Evolutionary conservation across 2,113 vertebrate genomes (phyloP).

Genomic region (Aramus guarauna): DNA sequence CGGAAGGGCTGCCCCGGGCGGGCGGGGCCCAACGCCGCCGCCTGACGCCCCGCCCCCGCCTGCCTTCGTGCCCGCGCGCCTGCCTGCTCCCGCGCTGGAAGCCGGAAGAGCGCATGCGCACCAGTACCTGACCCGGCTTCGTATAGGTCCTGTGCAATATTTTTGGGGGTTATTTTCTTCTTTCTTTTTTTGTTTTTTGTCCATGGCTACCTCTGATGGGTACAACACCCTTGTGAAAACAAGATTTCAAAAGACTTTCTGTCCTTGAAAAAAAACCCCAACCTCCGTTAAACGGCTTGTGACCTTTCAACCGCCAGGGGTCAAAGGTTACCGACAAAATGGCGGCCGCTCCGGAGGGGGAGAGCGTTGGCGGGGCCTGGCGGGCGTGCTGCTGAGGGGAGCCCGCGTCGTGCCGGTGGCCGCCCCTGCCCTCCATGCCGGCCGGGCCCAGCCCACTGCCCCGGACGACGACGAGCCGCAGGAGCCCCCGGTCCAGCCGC

Average conservation of each 20-base stretch:
- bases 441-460: neutral
- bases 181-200: accelerated
- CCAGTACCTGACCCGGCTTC: accelerated
- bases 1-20: too few relatives aligned
- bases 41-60: too few relatives aligned
- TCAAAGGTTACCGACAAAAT: slow-evolving; percentile 76
- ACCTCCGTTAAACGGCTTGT: accelerated
- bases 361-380: neutral
- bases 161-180: accelerated
- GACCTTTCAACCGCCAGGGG: slow-evolving; percentile 42
- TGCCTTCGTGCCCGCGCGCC: neutral
- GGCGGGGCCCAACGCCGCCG: neutral
- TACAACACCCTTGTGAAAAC: too few relatives aligned
- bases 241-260: accelerated
- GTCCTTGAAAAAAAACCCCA: accelerated
- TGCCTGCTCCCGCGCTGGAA: neutral
- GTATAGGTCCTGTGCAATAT: accelerated
- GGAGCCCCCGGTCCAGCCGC: neutral
- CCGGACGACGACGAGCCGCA: neutral
- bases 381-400: neutral
- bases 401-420: neutral
- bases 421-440: neutral
- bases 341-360: slow-evolving; percentile 17
- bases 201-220: too few relatives aligned
- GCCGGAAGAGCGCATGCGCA: neutral